Conservation (phyloP, 2,797 vertebrate species). For the Neomorphus geoffroyi region DNA sequence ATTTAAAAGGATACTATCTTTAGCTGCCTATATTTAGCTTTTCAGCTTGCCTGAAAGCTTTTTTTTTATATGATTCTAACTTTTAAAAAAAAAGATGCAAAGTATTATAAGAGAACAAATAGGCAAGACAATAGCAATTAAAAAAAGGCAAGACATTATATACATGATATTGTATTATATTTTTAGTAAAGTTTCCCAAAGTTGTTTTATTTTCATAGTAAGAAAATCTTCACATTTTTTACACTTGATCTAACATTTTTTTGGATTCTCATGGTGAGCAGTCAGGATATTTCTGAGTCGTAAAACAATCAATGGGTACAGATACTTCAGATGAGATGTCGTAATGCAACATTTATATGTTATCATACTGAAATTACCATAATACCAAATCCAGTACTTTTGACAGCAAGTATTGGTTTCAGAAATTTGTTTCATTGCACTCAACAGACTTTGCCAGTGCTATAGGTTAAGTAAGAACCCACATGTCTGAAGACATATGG, state of each 20-base stretch:
- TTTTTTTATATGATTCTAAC: neutral
- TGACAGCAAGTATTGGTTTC: neutral
- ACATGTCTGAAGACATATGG: neutral
- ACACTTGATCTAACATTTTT: neutral
- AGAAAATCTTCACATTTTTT: neutral
- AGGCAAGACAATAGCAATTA: too few species aligned
- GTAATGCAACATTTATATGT: neutral
- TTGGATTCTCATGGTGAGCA: neutral
- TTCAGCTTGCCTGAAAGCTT: constrained; percentile 23
- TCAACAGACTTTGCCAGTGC: neutral
- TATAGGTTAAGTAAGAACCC: neutral
- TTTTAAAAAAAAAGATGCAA: neutral
- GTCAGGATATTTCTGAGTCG: neutral
- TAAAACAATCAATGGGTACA: neutral
- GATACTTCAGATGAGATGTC: neutral
- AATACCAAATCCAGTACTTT: constrained; percentile 19
- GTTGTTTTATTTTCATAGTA: constrained; percentile 7
- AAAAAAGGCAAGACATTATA: neutral
- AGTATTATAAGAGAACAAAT: neutral
- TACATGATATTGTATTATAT: neutral
- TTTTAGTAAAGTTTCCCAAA: neutral
- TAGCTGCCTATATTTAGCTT: constrained; percentile 59
- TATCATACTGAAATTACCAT: neutral
- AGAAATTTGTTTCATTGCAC: neutral
- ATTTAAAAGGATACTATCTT: constrained; percentile 67